Base-by-base conservation (phyloP, 2,113 vertebrate species). In the Cromileptes altivelis region DNA sequence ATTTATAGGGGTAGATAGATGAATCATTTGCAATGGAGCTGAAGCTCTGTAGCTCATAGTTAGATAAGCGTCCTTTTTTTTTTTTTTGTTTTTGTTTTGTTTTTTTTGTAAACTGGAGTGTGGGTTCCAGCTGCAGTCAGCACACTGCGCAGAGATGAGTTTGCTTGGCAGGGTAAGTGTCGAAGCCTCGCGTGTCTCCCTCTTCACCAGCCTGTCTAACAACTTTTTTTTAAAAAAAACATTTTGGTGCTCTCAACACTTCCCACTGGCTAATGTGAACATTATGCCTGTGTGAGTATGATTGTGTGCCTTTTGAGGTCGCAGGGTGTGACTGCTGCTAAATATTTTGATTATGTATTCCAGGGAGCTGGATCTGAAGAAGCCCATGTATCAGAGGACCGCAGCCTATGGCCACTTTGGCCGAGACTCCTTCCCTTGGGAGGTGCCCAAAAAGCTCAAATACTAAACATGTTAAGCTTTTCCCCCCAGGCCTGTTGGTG, bases 341-440 rank as follows among this genome's bases (percentile, higher is more conserved):
- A 98, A 96, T 94, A 60, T 94, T 15, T 93, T 93, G 96, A 95
- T 96, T 97, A 95, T 99, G 96, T 98, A 97, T 98, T 99, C 95
- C 96, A 99, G 98, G 97, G 98, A 99, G 91, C 96, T 99, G 97
- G 97, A 99, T 95, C 97, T 99, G 97, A 99, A 98, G 97, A 98
- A 97, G 91, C 97, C 98, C 93, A 96, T 99, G 92, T 99, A 99
- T 97, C 98, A 99, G 97, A 97, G 96, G 97, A 99, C 98, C 8
- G 98, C 98, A 90, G 97, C 97, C 93, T 99, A 99, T 94, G 98
- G 98, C 95, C 98, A 99, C 95, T 99, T 99, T 96, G 98, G 98
- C 96, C 97, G 98, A 94, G 97, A 98, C 94, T 96, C 96, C 94
- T 99, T 99, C 96, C 95, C 97, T 82, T 99, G 98, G 98, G 98